Conservation (phyloP, 2,888 invertebrate species). For the Melitaea athalia region DNA sequence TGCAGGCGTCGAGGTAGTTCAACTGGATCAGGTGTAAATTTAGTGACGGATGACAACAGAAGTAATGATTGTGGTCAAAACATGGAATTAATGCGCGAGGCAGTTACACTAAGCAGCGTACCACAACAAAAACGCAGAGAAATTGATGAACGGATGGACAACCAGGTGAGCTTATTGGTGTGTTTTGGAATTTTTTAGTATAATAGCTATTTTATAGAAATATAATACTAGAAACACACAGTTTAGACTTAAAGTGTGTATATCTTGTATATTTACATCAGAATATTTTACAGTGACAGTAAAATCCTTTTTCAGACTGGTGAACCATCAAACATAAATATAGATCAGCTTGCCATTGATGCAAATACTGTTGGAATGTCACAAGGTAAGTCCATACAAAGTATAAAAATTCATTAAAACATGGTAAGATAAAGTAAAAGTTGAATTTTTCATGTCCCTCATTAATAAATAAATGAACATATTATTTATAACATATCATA, state of each 20-base stretch:
- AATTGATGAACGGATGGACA: constrained; percentile 59
- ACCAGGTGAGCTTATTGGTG: constrained; percentile 23
- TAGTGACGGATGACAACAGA: constrained; percentile 57
- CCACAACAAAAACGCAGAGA: constrained; percentile 73
- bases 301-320: constrained; percentile 51
- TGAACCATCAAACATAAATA: constrained; percentile 60
- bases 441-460: too few relatives aligned
- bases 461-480: too few relatives aligned
- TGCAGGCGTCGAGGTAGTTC: constrained; percentile 71
- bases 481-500: too few relatives aligned
- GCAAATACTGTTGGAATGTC: constrained; percentile 55
- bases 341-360: constrained; percentile 61
- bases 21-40: constrained; percentile 61
- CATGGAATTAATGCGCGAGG: constrained; percentile 58
- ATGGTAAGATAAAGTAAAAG: too few relatives aligned
- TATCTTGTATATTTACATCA: neutral
- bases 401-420: too few relatives aligned
- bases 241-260: neutral
- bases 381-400: constrained; percentile 62
- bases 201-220: neutral
- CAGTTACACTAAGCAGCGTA: constrained; percentile 69
- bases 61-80: constrained; percentile 52
- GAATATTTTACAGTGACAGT: neutral
- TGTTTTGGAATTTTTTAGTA: neutral
- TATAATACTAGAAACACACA: neutral